Base-by-base conservation (phyloP, 2,797 vertebrate species). In the Fistularia commersonii region DNA sequence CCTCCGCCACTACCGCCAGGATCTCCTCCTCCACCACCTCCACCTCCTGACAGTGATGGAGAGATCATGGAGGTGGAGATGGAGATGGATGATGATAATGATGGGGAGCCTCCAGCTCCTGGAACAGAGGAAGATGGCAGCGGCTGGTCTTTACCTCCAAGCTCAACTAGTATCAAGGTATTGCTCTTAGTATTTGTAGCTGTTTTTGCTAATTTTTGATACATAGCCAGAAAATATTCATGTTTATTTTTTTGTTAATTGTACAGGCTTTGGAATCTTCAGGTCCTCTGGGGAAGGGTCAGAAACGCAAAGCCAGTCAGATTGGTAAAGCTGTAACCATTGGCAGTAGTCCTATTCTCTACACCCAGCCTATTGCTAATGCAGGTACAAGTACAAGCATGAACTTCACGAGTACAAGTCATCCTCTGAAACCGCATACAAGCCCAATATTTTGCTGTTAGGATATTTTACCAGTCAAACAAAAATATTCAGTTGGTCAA, bases 51-150 rank as follows among this genome's bases (percentile, higher is more conserved):
- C 1, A 90, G 90, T 1, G 97, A 98, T 0, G 88, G 90, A 0
- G 96, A 99, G 74, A 99, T 98, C 42, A 93, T 97, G 81, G 96
- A 98, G 77, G 97, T 98, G 49, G 97, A 99, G 81, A 99, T 99
- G 97, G 95, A 99, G 81, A 97, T 99, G 96, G 95, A 99, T 68
- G 95, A 98, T 71, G 96, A 97, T 11, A 93, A 95, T 13, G 93
- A 93, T 6, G 90, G 92, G 43, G 97, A 98, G 68, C 95, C 97
- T 0, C 97, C 97, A 1, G 95, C 95, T 0, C 97, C 97, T 0
- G 96, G 97, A 72, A 98, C 95, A 0, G 97, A 99, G 72, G 95
- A 96, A 36, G 92, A 95, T 0, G 82, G 78, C 53, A 74, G 68
- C 8, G 74, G 87, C 50, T 82, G 74, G 44, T 85, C 89, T 34